A percentile compares a stretch with the other conserved stretches of the same genome.
Conservation (phyloP, 2,888 invertebrate genomes). For the Quadroppia sp. region DNA sequence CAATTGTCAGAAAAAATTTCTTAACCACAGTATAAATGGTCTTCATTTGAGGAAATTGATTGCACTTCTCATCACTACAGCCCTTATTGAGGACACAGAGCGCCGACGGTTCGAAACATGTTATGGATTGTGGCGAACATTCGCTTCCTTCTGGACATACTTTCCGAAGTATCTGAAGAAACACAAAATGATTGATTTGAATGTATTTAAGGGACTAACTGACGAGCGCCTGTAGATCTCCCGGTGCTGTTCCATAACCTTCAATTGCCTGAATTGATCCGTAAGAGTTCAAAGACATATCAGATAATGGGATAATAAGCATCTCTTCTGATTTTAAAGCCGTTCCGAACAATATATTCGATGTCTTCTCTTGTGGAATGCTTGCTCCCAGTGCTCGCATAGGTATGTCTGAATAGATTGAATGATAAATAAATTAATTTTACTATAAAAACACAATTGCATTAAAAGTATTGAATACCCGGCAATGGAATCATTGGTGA, state of each 20-base stretch:
- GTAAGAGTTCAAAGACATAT: not conserved
- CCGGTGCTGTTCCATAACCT: constrained; percentile 37
- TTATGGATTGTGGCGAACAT: not conserved
- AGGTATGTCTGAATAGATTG: constrained; percentile 23
- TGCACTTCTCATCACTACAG: constrained; percentile 28
- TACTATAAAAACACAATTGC: not conserved
- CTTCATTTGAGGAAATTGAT: constrained; percentile 15
- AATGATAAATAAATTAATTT: not conserved
- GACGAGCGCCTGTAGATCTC: constrained; percentile 34
- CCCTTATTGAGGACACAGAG: constrained; percentile 35
- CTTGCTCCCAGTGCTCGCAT: constrained; percentile 12
- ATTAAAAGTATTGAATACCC: constrained; percentile 41
- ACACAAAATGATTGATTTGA: not conserved
- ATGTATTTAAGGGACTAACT: not conserved
- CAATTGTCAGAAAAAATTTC: constrained; percentile 38
- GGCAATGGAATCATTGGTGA: constrained; percentile 45
- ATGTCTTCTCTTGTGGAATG: constrained; percentile 20
- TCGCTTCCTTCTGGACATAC: constrained; percentile 30
- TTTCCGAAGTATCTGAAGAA: constrained; percentile 25
- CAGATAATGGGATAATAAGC: constrained; percentile 14
- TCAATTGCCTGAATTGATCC: constrained; percentile 41
- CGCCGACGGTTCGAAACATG: constrained; percentile 40
- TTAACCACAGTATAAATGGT: constrained; percentile 31
- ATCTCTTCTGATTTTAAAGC: constrained; percentile 33
- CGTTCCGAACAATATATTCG: not conserved